Base-by-base conservation (phyloP, 2,797 vertebrate genomes). In the Pogoniulus pusillus region DNA sequence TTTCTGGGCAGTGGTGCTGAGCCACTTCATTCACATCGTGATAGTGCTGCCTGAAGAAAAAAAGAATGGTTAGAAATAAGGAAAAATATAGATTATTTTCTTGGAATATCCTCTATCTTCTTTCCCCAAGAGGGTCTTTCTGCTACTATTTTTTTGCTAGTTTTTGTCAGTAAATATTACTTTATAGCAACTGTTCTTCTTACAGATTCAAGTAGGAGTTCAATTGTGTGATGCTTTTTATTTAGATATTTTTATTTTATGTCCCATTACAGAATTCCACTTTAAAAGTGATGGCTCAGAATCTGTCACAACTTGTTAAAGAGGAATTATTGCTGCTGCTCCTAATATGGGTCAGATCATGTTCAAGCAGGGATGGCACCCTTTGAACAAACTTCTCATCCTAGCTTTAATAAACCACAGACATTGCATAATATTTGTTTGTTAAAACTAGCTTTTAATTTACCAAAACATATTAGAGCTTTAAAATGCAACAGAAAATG, bases 361-460 rank as follows among this genome's bases (percentile, higher is more conserved):
- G 96, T 95, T 87, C 94, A 97, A 88, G 91, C 92, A 84, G 87
- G 94, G 59, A 94, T 84, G 76, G 77, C 53, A 87, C 72, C 72
- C 69, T 84, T 72, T 83, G 93, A 92, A 95, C 55, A 58, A 83
- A 19, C 7, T 88, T 93, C 13, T 57, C 95, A 60, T 83, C 6
- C 12, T 65, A 69, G 47, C 57, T 64, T 66, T 70, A 65, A 53
- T 65, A 74, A 65, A 69, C 29, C 3, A 23, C 24, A 70, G 39
- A 45, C 7, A 35, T 26, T 22, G 10, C 2, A n/a, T 91, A 95
- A 71, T 96, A 73, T 82, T 87, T 96, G 39, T 89, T 63, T 24
- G 59, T 95, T 66, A 96, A 95, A 96, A 96, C 91, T 97, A 96
- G 27, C 15, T 41, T 57, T 57, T 69, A 43, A 43, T 45, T 80